Evolutionary conservation across 2,113 vertebrate genomes (phyloP).

Genomic region (Cacatua alba): DNA sequence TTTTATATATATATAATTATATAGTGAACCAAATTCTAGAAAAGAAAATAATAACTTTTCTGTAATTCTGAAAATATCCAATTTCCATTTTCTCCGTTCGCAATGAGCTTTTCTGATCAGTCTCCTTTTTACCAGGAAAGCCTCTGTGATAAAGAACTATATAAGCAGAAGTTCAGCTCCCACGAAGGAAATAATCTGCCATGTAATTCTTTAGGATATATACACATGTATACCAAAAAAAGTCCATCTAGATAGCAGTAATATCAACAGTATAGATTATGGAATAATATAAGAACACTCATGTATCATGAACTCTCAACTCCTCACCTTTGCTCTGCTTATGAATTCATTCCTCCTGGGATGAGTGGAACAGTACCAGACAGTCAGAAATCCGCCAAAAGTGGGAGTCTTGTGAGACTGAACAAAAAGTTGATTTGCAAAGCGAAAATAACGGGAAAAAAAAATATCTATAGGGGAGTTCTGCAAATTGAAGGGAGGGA

Average conservation of each 20-base stretch:
- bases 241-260: neutral
- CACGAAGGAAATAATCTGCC: neutral
- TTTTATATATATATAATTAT: neutral
- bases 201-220: neutral
- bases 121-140: neutral
- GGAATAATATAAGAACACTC: neutral
- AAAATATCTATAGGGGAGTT: neutral
- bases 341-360: neutral
- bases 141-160: neutral
- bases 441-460: neutral
- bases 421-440: neutral
- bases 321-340: conserved; percentile 22
- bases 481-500: neutral
- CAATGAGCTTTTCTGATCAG: fast-evolving
- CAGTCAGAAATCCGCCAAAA: neutral
- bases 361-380: neutral
- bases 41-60: neutral
- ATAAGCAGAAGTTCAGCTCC: neutral
- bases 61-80: neutral
- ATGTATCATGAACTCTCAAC: neutral
- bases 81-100: neutral
- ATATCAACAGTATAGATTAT: neutral
- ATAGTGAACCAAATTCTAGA: neutral
- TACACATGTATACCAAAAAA: neutral
- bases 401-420: neutral